Conservation (phyloP, 2,888 invertebrate genomes). For the Macrosoma leucophasiata region DNA sequence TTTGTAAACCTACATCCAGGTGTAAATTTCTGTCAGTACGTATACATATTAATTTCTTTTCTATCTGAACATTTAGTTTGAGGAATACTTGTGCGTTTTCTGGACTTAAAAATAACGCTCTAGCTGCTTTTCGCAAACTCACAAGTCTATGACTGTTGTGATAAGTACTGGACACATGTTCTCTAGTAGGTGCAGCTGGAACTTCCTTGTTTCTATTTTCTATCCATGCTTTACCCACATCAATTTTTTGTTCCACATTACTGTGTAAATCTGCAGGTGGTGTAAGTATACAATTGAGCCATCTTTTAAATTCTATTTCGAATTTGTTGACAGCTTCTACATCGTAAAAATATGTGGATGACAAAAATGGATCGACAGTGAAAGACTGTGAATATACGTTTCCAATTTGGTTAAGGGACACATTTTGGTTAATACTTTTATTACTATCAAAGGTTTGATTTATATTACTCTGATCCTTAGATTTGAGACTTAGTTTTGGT, state of each 20-base stretch:
- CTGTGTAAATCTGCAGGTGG: conserved; percentile 83
- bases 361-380: conserved; percentile 80
- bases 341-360: conserved; percentile 80
- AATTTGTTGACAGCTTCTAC: conserved; percentile 81
- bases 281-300: conserved; percentile 85
- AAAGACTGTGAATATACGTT: conserved; percentile 66
- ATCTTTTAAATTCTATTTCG: conserved; percentile 83
- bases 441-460: conserved; percentile 47
- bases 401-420: conserved; percentile 51
- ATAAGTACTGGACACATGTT: conserved; percentile 80
- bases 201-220: conserved; percentile 81
- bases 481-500: conserved; percentile 34
- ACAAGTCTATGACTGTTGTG: conserved; percentile 80
- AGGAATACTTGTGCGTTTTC: conserved; percentile 78
- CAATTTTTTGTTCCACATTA: conserved; percentile 77
- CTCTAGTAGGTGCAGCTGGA: conserved; percentile 81
- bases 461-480: conserved; percentile 35
- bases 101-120: conserved; percentile 77
- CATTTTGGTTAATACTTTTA: conserved; percentile 59
- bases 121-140: conserved; percentile 80
- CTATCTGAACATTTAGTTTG: conserved; percentile 82
- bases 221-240: conserved; percentile 84
- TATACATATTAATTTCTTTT: conserved; percentile 83
- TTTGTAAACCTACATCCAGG: conserved; percentile 88
- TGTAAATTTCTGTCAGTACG: conserved; percentile 87